phyloP scores from a whole-genome alignment of 2,113 vertebrate species.

The Procavia capensis region DNA sequence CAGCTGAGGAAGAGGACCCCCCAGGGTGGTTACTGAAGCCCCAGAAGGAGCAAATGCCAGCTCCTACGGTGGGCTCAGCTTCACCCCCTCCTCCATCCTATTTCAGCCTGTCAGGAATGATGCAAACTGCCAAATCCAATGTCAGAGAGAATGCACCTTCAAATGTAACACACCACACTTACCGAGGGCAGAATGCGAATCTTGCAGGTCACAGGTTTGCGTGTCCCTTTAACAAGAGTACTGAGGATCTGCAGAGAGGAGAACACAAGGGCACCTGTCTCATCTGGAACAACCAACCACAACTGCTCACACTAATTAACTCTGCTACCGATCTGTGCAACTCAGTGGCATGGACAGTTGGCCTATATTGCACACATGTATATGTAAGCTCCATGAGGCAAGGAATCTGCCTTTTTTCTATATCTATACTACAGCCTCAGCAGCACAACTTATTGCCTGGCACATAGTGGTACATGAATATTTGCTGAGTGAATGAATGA shows the following conservation, averaged over 20 bases:
- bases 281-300: slow-evolving; percentile 16
- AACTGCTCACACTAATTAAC: not conserved
- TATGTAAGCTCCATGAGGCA: not conserved
- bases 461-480: not conserved
- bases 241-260: slow-evolving; percentile 90
- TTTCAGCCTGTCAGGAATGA: not conserved
- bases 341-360: not conserved
- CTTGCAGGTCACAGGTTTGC: slow-evolving; percentile 96
- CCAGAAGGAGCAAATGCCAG: slow-evolving; percentile 34
- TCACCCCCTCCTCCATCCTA: not conserved
- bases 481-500: not conserved
- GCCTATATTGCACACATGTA: not conserved
- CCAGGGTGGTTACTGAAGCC: slow-evolving; percentile 5
- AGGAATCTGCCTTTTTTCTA: not conserved
- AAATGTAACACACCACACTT: slow-evolving; percentile 74
- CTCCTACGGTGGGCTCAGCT: not conserved
- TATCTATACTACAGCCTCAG: not conserved
- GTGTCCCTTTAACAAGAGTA: slow-evolving; percentile 92
- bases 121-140: not conserved
- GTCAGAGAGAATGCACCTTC: slow-evolving; percentile 27
- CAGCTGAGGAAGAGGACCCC: slow-evolving; percentile 85
- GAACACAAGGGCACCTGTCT: not conserved
- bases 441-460: not conserved
- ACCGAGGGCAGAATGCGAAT: slow-evolving; percentile 96
- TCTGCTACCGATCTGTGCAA: not conserved